Evolutionary conservation across 1,140 invertebrate species (phyloP).

Genomic region (Pseudomyrmex sp.): DNA sequence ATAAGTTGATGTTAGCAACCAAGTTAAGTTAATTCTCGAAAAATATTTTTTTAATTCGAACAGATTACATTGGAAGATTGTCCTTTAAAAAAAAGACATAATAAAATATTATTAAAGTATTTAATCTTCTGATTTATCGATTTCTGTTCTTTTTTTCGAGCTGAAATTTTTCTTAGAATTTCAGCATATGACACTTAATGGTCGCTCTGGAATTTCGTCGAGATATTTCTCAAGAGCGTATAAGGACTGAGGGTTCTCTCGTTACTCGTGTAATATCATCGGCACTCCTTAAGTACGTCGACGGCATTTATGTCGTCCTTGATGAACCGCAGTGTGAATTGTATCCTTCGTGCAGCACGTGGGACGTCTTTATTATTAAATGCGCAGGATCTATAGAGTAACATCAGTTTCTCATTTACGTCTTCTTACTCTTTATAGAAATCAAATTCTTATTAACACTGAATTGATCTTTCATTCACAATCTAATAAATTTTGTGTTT

Average conservation of each 20-base stretch:
- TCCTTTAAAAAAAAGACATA: neutral
- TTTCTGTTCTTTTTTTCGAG: neutral
- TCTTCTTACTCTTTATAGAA: too few relatives aligned
- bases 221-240: neutral
- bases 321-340: neutral
- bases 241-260: neutral
- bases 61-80: neutral
- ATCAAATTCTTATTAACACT: too few relatives aligned
- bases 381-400: too few relatives aligned
- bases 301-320: neutral
- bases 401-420: too few relatives aligned
- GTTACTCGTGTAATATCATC: neutral
- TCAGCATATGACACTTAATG: neutral
- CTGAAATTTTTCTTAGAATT: neutral
- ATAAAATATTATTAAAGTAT: neutral
- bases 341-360: neutral
- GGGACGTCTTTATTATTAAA: neutral
- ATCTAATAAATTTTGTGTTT: too few relatives aligned
- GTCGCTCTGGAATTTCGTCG: neutral
- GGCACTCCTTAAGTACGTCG: neutral
- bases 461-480: too few relatives aligned
- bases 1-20: neutral
- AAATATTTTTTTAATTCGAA: neutral
- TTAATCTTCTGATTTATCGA: neutral
- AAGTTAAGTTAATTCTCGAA: conserved; percentile 17